Percentiles rank a stretch among this genome's conserved stretches.
Conservation (phyloP, 2,113 vertebrate species). For the Leucopsar rothschildi region DNA sequence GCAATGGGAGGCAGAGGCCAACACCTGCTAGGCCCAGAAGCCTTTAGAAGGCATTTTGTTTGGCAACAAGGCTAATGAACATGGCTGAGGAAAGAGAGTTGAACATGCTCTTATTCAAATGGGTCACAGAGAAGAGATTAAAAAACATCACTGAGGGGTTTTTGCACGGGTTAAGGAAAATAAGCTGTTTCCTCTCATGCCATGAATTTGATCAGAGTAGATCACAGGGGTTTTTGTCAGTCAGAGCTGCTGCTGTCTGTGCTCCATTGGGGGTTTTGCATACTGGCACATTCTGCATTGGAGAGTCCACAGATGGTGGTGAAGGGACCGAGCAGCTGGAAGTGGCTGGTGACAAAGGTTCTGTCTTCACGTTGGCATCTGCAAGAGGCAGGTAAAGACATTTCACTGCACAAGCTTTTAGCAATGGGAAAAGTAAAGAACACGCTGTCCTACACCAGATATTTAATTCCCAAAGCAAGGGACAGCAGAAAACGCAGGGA, state of each 20-base stretch:
- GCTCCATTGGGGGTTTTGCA: constrained; percentile 23
- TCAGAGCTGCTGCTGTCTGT: neutral
- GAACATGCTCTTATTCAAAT: neutral
- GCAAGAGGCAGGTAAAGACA: constrained; percentile 28
- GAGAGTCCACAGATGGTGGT: constrained; percentile 75
- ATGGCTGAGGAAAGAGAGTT: neutral
- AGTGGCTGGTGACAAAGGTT: constrained; percentile 82
- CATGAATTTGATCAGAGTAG: neutral
- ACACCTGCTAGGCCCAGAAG: neutral
- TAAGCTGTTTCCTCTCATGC: neutral
- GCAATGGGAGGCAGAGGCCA: neutral
- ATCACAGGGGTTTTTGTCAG: neutral
- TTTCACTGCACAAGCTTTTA: neutral
- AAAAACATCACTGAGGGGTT: neutral
- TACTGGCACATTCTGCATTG: constrained; percentile 85
- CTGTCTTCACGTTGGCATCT: constrained; percentile 79
- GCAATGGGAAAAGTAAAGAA: neutral
- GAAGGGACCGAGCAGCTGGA: constrained; percentile 81
- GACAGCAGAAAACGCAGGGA: neutral
- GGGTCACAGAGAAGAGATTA: neutral
- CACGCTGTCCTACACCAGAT: neutral
- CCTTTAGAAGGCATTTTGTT: neutral
- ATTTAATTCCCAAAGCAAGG: neutral
- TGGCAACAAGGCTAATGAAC: neutral
- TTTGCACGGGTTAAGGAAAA: neutral